These are phyloP conservation scores for Ditula angustiorana DNA, from an alignment of 2,888 invertebrate species.

Conservation along the genomic window DNA sequence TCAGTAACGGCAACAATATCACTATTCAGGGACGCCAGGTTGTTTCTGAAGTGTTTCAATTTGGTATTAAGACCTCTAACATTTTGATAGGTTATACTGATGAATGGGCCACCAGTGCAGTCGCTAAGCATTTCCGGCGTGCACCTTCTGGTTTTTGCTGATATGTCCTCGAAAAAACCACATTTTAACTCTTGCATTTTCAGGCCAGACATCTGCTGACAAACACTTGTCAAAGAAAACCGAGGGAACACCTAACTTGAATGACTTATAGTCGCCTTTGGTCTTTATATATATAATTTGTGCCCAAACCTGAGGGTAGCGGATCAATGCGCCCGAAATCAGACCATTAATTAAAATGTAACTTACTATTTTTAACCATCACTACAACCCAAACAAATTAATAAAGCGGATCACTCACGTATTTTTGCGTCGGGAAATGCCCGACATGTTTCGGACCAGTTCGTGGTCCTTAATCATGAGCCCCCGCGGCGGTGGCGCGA, in stretches of 20 bases:
- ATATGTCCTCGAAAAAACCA: constrained; percentile 35
- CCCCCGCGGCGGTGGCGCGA: too few species aligned
- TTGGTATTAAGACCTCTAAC: constrained; percentile 10
- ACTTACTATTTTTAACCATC: too few species aligned
- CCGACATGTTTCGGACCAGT: too few species aligned
- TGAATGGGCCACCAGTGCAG: background rate
- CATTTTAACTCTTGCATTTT: constrained; percentile 42
- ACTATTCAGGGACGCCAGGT: background rate
- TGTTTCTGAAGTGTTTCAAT: background rate
- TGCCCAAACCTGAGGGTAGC: too few species aligned
- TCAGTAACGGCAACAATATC: background rate
- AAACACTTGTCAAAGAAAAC: constrained; percentile 36
- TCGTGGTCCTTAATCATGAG: too few species aligned
- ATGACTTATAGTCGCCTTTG: constrained; percentile 44
- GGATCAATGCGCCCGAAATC: too few species aligned
- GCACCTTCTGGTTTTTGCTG: background rate
- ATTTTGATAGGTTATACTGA: constrained; percentile 7
- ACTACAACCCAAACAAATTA: too few species aligned
- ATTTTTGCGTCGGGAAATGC: too few species aligned
- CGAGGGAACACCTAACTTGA: constrained; percentile 41
- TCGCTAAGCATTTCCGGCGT: background rate
- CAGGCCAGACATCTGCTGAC: constrained; percentile 40
- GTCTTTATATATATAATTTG: too few species aligned
- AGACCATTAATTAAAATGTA: too few species aligned
- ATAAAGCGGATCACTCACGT: too few species aligned